phyloP scores from a whole-genome alignment of 2,888 invertebrate genomes.

The Diaprepes abbreviatus region DNA sequence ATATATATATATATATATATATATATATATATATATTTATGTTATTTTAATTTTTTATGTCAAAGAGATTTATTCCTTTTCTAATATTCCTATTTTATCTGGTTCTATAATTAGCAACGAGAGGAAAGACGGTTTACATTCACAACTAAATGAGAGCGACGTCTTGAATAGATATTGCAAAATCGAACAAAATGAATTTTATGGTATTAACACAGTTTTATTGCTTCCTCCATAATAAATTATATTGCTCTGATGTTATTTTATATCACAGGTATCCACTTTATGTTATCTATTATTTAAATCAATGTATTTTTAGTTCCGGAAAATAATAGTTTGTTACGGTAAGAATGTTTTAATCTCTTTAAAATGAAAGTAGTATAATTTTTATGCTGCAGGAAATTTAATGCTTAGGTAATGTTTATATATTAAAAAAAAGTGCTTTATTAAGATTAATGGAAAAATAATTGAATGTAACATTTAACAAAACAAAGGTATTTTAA shows the following conservation, averaged over 20 bases:
- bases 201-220: too few relatives aligned
- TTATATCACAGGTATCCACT: not conserved
- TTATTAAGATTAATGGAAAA: not conserved
- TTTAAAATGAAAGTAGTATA: conserved; percentile 12
- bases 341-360: not conserved
- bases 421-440: not conserved
- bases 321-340: conserved; percentile 14
- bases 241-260: not conserved
- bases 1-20: too few relatives aligned
- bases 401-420: not conserved
- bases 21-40: too few relatives aligned
- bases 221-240: not conserved
- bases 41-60: too few relatives aligned
- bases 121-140: too few relatives aligned
- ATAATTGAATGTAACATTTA: not conserved
- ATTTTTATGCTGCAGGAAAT: not conserved
- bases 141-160: too few relatives aligned
- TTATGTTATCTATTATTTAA: not conserved
- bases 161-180: too few relatives aligned
- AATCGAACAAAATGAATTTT: too few relatives aligned
- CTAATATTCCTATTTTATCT: too few relatives aligned
- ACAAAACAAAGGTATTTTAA: not conserved
- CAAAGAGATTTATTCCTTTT: too few relatives aligned
- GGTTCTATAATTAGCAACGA: too few relatives aligned
- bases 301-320: conserved; percentile 8